Conservation (phyloP, 2,797 vertebrate genomes). For the Paramormyrops hopkinsi region DNA sequence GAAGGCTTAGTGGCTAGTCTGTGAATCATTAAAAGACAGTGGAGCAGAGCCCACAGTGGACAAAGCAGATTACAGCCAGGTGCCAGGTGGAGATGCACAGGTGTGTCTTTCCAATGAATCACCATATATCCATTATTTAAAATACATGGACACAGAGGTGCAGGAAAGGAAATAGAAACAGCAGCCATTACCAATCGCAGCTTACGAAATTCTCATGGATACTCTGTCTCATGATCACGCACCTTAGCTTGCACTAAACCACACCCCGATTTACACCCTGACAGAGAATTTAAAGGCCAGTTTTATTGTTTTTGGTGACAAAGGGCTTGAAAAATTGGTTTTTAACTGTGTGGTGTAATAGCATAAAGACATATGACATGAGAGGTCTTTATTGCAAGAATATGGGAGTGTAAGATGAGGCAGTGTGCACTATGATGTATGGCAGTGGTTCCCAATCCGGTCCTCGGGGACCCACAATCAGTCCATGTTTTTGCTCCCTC, state of each 20-base stretch:
- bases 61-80: neutral
- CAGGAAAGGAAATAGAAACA: neutral
- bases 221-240: neutral
- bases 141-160: neutral
- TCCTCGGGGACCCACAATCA: neutral
- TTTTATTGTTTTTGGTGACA: neutral
- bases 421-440: neutral
- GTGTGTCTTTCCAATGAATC: conserved; percentile 5
- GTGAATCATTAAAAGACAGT: neutral
- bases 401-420: neutral
- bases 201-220: neutral
- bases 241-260: neutral
- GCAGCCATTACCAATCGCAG: neutral
- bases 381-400: neutral
- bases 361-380: neutral
- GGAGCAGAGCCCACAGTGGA: neutral
- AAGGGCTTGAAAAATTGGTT: neutral
- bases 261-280: neutral
- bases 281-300: neutral
- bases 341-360: neutral
- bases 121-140: neutral
- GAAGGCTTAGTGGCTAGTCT: neutral
- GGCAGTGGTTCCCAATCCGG: neutral
- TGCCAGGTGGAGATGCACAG: neutral
- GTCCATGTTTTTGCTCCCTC: neutral